A percentile compares a stretch with the other conserved stretches of the same genome.
Conservation (phyloP, 2,888 invertebrate genomes). For the Sinopyrophorus schimmeli region DNA sequence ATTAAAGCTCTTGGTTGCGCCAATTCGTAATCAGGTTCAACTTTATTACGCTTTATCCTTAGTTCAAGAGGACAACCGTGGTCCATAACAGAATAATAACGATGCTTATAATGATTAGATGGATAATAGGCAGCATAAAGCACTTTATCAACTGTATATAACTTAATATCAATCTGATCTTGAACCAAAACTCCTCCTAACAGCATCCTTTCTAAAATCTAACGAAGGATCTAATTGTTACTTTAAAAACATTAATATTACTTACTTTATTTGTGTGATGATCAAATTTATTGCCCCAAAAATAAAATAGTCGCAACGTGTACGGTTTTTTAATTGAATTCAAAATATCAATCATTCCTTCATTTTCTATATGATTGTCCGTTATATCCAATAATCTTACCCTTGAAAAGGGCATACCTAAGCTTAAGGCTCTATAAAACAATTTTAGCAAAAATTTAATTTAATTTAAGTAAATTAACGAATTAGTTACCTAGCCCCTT, state of each 20-base stretch:
- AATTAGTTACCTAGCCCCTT: slow-evolving; percentile 57
- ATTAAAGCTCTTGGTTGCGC: slow-evolving; percentile 43
- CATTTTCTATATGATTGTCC: slow-evolving; percentile 60
- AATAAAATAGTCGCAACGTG: slow-evolving; percentile 48
- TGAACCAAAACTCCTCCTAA: slow-evolving; percentile 51
- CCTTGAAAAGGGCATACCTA: slow-evolving; percentile 62
- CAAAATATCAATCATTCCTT: slow-evolving; percentile 59
- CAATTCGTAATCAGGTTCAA: slow-evolving; percentile 39
- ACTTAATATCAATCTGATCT: slow-evolving; percentile 54
- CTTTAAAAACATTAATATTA: slow-evolving; percentile 4
- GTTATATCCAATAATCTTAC: slow-evolving; percentile 62
- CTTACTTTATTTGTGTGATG: slow-evolving; percentile 47
- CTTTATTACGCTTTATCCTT: slow-evolving; percentile 46
- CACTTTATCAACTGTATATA: slow-evolving; percentile 52
- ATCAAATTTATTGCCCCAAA: slow-evolving; percentile 56
- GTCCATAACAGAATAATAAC: slow-evolving; percentile 61
- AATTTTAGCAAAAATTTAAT: neutral
- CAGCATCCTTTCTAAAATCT: slow-evolving; percentile 54
- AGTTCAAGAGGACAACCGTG: slow-evolving; percentile 51
- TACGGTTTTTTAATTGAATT: slow-evolving; percentile 62
- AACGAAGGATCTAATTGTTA: slow-evolving; percentile 25
- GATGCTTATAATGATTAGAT: slow-evolving; percentile 57
- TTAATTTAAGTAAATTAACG: neutral
- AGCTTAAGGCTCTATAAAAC: slow-evolving; percentile 56
- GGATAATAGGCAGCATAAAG: slow-evolving; percentile 54